Conservation (phyloP, 2,797 vertebrate species). For the Anabacerthia variegaticeps region DNA sequence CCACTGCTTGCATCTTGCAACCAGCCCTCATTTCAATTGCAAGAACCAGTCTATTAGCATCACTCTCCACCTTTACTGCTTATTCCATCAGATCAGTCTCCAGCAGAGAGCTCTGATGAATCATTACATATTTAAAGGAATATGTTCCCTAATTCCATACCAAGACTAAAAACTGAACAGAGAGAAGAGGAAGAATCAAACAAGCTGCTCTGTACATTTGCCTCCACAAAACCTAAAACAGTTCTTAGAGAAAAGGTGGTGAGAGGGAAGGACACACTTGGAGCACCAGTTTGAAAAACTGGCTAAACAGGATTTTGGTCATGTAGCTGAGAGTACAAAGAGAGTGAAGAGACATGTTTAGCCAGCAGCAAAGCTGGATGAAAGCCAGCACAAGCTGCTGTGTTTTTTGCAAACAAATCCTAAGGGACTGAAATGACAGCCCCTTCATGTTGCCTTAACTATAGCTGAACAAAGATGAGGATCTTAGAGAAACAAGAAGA, state of each 20-base stretch:
- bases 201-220: background rate
- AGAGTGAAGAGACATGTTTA: background rate
- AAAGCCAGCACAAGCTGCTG: conserved; percentile 27
- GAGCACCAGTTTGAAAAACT: conserved; percentile 52
- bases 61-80: background rate
- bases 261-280: background rate
- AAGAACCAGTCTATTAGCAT: background rate
- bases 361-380: conserved; percentile 49
- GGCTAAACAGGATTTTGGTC: conserved; percentile 57
- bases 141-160: background rate
- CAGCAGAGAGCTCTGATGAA: background rate
- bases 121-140: background rate
- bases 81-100: background rate
- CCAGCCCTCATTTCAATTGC: background rate
- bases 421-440: conserved; percentile 15
- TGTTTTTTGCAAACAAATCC: conserved; percentile 8
- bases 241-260: background rate
- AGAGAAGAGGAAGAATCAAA: background rate
- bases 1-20: background rate
- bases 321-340: conserved; percentile 47
- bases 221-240: background rate
- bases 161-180: background rate
- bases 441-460: background rate
- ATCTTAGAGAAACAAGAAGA: background rate
- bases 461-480: background rate